phyloP scores from a whole-genome alignment of 2,888 invertebrate genomes.

The Ichneumon xanthorius region DNA sequence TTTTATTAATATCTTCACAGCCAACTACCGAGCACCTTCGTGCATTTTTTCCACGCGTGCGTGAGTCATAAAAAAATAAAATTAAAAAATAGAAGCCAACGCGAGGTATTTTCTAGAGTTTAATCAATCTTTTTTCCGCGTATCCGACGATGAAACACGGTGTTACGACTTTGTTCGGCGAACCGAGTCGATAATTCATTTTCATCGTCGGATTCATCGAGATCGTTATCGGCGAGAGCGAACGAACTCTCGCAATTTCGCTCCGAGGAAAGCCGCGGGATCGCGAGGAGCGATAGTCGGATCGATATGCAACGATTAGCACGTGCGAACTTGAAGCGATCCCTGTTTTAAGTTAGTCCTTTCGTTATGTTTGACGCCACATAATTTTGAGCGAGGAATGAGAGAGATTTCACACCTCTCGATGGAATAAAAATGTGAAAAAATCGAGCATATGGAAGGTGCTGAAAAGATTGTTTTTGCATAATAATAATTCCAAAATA shows the following conservation, averaged over 20 bases:
- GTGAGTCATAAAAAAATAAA: neutral
- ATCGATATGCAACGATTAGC: conserved; percentile 28
- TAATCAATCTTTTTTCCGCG: conserved; percentile 26
- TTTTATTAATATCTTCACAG: neutral
- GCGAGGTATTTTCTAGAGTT: conserved; percentile 37
- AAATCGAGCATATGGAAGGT: no score
- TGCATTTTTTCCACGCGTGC: conserved; percentile 10
- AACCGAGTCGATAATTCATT: conserved; percentile 57
- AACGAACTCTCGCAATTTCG: conserved; percentile 48
- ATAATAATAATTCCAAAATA: no score
- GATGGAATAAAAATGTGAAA: no score
- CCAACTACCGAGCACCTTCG: neutral
- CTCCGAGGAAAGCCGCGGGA: conserved; percentile 57
- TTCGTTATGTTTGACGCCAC: no score
- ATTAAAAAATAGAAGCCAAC: neutral
- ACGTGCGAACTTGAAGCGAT: conserved; percentile 34
- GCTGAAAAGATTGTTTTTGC: no score
- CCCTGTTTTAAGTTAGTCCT: neutral
- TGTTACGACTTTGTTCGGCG: conserved; percentile 48
- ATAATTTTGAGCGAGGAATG: no score
- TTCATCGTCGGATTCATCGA: conserved; percentile 58
- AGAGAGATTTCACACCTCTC: no score
- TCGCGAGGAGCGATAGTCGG: conserved; percentile 46
- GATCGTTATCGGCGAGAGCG: conserved; percentile 54
- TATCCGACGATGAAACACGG: conserved; percentile 1